phyloP scores from a whole-genome alignment of 2,888 invertebrate genomes.

The Chrysomela aeneicollis region DNA sequence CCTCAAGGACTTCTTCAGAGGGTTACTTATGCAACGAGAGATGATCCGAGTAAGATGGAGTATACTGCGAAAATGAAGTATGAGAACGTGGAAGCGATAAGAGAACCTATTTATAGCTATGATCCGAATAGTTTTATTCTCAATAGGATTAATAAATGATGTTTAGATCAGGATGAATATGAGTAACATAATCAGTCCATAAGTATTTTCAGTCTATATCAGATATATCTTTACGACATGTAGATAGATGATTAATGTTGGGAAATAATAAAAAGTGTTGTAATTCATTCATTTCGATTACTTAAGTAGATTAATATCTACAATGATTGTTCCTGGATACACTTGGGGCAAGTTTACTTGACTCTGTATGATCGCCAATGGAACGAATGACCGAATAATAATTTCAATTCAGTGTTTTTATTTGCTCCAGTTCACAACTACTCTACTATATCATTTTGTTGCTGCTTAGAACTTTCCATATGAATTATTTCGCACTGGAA shows the following conservation, averaged over 20 bases:
- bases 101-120: constrained; percentile 68
- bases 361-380: no score
- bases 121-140: constrained; percentile 45
- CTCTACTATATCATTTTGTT: not conserved
- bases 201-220: no score
- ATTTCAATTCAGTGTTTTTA: no score
- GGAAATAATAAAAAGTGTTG: no score
- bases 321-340: no score
- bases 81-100: constrained; percentile 70
- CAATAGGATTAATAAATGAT: constrained; percentile 20
- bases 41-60: constrained; percentile 67
- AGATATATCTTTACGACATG: no score
- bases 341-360: no score
- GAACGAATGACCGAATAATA: no score
- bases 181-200: no score
- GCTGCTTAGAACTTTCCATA: not conserved
- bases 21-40: constrained; percentile 67
- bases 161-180: constrained; percentile 5
- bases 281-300: no score
- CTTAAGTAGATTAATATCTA: no score
- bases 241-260: no score
- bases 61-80: constrained; percentile 71
- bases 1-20: constrained; percentile 70
- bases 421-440: not conserved
- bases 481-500: not conserved